Evolutionary conservation across 1,140 invertebrate genomes (phyloP).

Genomic region (Diachasma alloeum): DNA sequence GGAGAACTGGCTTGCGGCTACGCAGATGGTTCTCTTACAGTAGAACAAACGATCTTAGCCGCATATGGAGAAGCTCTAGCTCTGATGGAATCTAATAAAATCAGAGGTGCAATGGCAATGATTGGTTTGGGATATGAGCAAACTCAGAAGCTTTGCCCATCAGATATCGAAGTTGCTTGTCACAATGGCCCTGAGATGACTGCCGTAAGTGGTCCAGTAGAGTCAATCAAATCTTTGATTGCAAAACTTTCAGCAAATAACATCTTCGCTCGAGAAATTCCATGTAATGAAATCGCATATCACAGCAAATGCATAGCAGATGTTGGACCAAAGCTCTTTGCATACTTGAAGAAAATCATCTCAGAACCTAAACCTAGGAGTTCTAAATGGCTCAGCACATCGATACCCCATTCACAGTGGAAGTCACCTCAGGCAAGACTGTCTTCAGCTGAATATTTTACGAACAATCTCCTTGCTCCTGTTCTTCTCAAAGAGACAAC

Average conservation of each 20-base stretch:
- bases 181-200: conserved; percentile 76
- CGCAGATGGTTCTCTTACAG: conserved; percentile 81
- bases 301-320: conserved; percentile 73
- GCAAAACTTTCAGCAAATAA: conserved; percentile 69
- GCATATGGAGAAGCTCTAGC: conserved; percentile 87
- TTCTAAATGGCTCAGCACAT: conserved; percentile 86
- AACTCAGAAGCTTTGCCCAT: conserved; percentile 65
- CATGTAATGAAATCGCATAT: conserved; percentile 76
- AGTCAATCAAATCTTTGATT: conserved; percentile 58
- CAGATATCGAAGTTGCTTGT: conserved; percentile 74
- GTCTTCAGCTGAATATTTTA: conserved; percentile 91
- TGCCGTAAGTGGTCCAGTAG: conserved; percentile 75
- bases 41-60: conserved; percentile 80
- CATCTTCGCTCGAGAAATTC: conserved; percentile 79
- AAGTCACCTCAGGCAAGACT: conserved; percentile 71
- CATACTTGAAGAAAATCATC: conserved; percentile 77
- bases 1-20: conserved; percentile 85
- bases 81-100: conserved; percentile 79
- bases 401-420: conserved; percentile 82
- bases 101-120: conserved; percentile 85
- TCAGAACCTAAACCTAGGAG: conserved; percentile 75
- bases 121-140: conserved; percentile 68
- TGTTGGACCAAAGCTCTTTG: conserved; percentile 74
- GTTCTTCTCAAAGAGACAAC: conserved; percentile 89
- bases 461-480: conserved; percentile 86